These are phyloP conservation scores for Perodicticus potto DNA, from an alignment of 2,797 vertebrate species.

Conservation along the genomic window DNA sequence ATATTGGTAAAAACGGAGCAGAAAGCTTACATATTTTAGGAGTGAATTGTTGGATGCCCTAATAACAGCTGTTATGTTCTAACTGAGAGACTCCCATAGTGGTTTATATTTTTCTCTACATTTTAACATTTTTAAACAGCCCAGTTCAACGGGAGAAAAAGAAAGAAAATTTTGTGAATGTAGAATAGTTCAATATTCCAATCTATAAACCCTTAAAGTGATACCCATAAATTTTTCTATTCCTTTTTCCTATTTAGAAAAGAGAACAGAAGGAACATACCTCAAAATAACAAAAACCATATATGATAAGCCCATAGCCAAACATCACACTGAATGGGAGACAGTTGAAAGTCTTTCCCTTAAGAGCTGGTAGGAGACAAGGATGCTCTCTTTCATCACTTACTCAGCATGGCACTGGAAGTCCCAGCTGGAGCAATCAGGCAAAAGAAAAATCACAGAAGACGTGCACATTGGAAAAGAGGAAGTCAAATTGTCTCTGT, in stretches of 20 bases:
- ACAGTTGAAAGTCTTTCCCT: background rate
- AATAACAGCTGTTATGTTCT: background rate
- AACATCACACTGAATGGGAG: background rate
- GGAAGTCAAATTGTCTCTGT: background rate
- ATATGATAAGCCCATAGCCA: background rate
- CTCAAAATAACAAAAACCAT: background rate
- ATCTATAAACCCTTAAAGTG: background rate
- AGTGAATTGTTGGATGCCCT: background rate
- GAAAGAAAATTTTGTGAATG: background rate
- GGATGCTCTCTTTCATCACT: background rate
- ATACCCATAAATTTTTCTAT: background rate
- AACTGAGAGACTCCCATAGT: background rate
- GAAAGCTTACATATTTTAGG: background rate
- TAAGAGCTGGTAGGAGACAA: background rate
- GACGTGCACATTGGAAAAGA: background rate
- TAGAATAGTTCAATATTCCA: background rate
- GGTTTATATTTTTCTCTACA: background rate
- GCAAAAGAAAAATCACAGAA: background rate
- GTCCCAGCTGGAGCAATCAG: background rate
- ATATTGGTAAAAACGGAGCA: background rate
- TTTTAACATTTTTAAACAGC: background rate
- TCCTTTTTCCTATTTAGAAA: background rate
- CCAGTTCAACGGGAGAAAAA: background rate
- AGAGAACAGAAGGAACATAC: background rate
- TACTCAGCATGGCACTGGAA: background rate